A percentile compares a stretch with the other conserved stretches of the same genome.
These are phyloP conservation scores for Neodiprion lecontei DNA, from an alignment of 1,140 invertebrate species.

Conservation along the genomic window DNA sequence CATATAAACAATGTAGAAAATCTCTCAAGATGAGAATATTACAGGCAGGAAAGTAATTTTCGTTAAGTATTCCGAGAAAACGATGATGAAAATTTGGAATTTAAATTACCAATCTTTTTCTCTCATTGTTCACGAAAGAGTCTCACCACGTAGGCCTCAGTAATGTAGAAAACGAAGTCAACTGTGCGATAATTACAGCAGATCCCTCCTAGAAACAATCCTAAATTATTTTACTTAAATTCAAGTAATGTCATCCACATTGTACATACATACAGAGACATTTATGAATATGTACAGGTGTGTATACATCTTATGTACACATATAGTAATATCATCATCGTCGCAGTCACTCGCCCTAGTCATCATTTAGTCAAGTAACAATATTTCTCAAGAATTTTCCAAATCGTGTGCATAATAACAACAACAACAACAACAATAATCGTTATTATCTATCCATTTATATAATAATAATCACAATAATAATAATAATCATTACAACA, in stretches of 20 bases:
- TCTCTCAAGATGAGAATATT: no score
- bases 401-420: no score
- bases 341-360: constrained; percentile 12
- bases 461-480: no score
- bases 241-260: constrained; percentile 45
- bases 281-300: constrained; percentile 51
- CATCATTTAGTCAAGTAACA: background rate
- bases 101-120: no score
- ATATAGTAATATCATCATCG: constrained; percentile 33
- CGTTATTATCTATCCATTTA: no score
- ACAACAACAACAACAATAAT: no score
- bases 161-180: constrained; percentile 48
- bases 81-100: background rate
- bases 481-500: no score
- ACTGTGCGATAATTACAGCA: constrained; percentile 38
- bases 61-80: background rate
- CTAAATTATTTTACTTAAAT: constrained; percentile 45
- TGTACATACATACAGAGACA: constrained; percentile 52
- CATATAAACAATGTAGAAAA: no score
- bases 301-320: constrained; percentile 47
- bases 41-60: background rate
- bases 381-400: background rate
- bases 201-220: constrained; percentile 44
- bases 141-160: constrained; percentile 45
- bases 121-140: constrained; percentile 44